Evolutionary conservation across 1,140 invertebrate genomes (phyloP).

Genomic region (Aphis craccivora): DNA sequence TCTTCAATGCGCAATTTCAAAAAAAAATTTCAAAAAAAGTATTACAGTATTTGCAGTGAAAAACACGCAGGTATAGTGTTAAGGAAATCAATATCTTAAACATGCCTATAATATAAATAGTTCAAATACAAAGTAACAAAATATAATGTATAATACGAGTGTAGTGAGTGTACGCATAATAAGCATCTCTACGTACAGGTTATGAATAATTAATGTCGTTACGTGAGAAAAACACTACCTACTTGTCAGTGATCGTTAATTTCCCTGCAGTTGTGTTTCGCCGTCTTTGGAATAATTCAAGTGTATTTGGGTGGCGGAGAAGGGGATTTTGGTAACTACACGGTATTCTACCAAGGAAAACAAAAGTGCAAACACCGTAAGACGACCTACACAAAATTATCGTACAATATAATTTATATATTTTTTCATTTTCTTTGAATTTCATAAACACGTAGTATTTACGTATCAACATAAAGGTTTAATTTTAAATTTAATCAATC

Average conservation of each 20-base stretch:
- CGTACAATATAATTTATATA: neutral
- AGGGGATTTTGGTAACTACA: neutral
- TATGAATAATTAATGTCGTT: conserved; percentile 5
- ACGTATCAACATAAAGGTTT: neutral
- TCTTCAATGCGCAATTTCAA: neutral
- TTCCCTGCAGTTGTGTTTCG: neutral
- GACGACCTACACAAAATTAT: neutral
- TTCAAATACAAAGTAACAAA: neutral
- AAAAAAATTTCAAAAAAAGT: no score
- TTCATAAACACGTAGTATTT: neutral
- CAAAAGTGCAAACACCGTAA: neutral
- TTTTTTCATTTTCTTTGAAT: neutral
- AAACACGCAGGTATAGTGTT: neutral
- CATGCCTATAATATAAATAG: neutral
- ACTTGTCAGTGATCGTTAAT: neutral
- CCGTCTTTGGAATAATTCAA: neutral
- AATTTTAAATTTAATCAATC: neutral
- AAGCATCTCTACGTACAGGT: neutral
- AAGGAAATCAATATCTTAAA: neutral
- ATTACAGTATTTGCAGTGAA: neutral
- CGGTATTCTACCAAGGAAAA: neutral
- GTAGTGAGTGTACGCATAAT: neutral
- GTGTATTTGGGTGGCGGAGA: neutral
- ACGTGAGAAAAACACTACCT: neutral
- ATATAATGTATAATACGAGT: neutral